Evolutionary conservation across 2,888 invertebrate genomes (phyloP).

Genomic region (Drosophila mulleri): DNA sequence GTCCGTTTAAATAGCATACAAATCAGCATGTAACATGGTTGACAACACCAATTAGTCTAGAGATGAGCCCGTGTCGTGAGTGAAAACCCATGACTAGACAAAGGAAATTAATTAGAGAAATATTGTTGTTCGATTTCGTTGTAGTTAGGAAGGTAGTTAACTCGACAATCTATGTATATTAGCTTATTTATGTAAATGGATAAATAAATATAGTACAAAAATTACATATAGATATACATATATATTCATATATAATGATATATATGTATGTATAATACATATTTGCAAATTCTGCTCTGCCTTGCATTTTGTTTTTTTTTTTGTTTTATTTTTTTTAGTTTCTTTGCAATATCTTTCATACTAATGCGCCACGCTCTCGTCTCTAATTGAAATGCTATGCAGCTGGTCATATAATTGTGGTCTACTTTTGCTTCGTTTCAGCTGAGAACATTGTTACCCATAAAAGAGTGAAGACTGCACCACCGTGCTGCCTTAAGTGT

Average conservation of each 20-base stretch:
- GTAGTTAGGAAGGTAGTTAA: not conserved
- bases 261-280: too few relatives aligned
- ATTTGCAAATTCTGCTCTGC: not conserved
- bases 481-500: slow-evolving; percentile 45
- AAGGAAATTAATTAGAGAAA: not conserved
- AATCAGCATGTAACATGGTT: slow-evolving; percentile 30
- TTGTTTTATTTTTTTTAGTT: not conserved
- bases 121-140: not conserved
- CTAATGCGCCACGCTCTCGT: not conserved
- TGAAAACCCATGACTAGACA: not conserved
- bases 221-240: not conserved
- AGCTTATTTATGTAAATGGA: too few relatives aligned
- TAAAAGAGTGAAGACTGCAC: slow-evolving; percentile 42
- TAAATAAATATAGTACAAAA: not conserved
- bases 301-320: not conserved
- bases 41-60: slow-evolving; percentile 16
- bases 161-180: too few relatives aligned
- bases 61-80: not conserved
- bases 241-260: too few relatives aligned
- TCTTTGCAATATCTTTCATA: not conserved
- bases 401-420: not conserved
- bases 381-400: not conserved
- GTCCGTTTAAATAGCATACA: slow-evolving; percentile 51
- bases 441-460: slow-evolving; percentile 22
- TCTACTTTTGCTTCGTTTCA: slow-evolving; percentile 28